A percentile compares a stretch with the other conserved stretches of the same genome.
Evolutionary conservation across 2,113 vertebrate species (phyloP).

Genomic region (Speoplatyrhinus poulsoni): DNA sequence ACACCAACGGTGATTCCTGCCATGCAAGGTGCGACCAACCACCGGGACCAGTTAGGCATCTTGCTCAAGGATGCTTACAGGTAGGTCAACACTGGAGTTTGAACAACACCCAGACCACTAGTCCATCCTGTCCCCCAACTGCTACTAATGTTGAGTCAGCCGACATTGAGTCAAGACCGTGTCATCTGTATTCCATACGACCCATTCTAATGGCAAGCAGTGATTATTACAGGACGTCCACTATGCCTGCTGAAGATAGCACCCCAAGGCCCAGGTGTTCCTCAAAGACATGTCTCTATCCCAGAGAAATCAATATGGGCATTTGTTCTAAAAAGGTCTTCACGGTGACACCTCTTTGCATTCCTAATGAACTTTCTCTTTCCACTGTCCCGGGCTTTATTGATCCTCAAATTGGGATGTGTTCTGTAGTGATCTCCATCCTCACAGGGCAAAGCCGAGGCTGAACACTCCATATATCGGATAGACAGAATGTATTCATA

Average conservation of each 20-base stretch:
- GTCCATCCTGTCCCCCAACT: too few species aligned
- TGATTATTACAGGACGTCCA: too few species aligned
- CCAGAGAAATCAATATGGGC: constrained; percentile 49
- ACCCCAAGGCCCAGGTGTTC: not conserved
- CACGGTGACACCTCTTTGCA: constrained; percentile 56
- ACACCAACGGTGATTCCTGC: too few species aligned
- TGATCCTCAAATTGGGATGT: constrained; percentile 43
- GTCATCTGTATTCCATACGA: not conserved
- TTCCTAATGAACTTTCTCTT: constrained; percentile 54
- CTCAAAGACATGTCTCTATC: constrained; percentile 10
- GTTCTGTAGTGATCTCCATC: constrained; percentile 39
- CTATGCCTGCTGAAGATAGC: not conserved
- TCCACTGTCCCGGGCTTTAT: constrained; percentile 42
- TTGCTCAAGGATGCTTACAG: too few species aligned
- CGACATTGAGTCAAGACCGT: too few species aligned
- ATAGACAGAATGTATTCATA: constrained; percentile 36
- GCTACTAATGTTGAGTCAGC: too few species aligned
- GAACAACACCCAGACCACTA: too few species aligned
- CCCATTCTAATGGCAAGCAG: not conserved
- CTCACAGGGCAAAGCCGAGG: constrained; percentile 4
- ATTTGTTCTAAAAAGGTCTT: constrained; percentile 58
- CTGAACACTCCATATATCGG: constrained; percentile 24
- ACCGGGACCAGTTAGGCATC: too few species aligned
- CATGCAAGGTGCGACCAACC: too few species aligned
- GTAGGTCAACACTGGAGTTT: too few species aligned